Base-by-base conservation (phyloP, 2,888 invertebrate species). In the Barypeithes pellucidus region DNA sequence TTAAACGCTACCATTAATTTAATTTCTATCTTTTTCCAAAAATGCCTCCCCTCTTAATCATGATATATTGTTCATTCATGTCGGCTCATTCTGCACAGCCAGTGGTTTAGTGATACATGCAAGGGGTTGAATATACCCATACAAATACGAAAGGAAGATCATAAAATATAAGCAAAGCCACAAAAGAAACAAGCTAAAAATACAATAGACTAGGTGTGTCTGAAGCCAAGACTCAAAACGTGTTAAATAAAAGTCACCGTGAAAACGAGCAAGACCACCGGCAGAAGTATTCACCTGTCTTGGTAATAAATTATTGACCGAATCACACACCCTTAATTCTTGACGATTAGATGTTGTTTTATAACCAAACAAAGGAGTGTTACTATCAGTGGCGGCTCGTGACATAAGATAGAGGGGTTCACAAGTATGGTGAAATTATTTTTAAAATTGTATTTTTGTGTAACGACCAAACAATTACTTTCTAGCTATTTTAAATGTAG, bases 201-300 rank as follows among this genome's bases (percentile, higher is more conserved):
- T 67, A 72, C 72, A 72, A 72, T 72, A 62, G 67, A 52, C 57
- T 72, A 72, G 72, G 72, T 72, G 72, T 72, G 72, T 66, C 72
- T 43, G 43, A 24, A 45, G 29, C 60, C 66, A n/a, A n/a, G 71
- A 71, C 60, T 71, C 71, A 66, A 63, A 47, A 67, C 67, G 72
- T 72, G 72, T 72, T 72, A 72, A 72, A 72, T 72, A 72, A 72
- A 72, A 67, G 72, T 67, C 39, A 59, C 72, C 67, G 52, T 72
- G 72, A 66, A 72, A 67, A 72, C 72, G 67, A 60, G 72, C 61
- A 36, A 72, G 72, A 72, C 67, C 72, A 71, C 71, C 71, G 71
- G 71, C 71, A 65, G 65, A 71, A 66, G 71, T 59, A 47, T 71
- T 71, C 65, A 71, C 71, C 71, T 71, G 66, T 71, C 65, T 65